Evolutionary conservation across 53 echinoderm and acorn worm genomes (phyloP).

Genomic region (Hippasteria phrygiana): DNA sequence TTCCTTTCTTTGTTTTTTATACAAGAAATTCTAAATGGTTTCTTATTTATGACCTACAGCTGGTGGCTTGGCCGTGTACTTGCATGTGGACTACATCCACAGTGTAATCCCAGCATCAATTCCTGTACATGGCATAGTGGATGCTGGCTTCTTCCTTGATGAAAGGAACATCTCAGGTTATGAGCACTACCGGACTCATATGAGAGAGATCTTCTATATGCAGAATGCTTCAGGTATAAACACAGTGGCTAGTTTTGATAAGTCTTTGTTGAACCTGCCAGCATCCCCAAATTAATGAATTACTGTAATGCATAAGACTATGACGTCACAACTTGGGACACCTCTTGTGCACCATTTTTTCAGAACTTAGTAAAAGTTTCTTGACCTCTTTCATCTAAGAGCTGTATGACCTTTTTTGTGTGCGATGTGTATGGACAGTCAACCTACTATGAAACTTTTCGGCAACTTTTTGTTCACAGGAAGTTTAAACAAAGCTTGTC

Average conservation of each 20-base stretch:
- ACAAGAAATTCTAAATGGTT: no score
- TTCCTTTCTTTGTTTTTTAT: background rate
- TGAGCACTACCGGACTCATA: background rate
- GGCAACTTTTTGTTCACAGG: conserved; percentile 19
- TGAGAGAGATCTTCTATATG: conserved; percentile 19
- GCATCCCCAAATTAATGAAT: no score
- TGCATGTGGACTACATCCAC: conserved; percentile 74
- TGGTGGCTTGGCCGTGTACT: conserved; percentile 75
- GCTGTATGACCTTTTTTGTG: no score
- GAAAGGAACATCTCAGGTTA: conserved; percentile 49
- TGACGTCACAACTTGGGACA: no score
- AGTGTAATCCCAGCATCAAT: conserved; percentile 42
- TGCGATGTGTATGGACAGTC: no score
- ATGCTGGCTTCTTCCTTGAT: conserved; percentile 78
- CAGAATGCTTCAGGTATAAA: conserved; percentile 16
- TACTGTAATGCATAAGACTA: no score
- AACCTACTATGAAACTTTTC: no score
- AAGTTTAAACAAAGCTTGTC: conserved; percentile 50
- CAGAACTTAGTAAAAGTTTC: no score
- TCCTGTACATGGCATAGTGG: conserved; percentile 66
- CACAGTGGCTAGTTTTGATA: no score
- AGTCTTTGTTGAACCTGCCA: no score
- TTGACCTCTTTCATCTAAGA: no score
- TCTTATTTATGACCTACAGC: conserved; percentile 39
- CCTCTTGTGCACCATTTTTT: no score